Conservation (phyloP, 2,888 invertebrate species). For the Macaria liturata region DNA sequence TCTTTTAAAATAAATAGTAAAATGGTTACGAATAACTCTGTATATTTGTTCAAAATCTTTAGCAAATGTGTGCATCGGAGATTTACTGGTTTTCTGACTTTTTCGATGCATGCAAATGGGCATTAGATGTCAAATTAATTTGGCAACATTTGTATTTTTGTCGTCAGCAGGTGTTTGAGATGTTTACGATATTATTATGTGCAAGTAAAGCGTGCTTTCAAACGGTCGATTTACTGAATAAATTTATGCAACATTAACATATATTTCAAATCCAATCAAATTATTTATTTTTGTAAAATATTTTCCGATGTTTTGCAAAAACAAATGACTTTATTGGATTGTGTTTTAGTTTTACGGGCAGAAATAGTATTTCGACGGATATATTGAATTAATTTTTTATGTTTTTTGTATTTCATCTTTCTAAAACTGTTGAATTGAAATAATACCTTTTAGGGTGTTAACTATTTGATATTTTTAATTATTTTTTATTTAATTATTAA, state of each 20-base stretch:
- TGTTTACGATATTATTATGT: constrained; percentile 29
- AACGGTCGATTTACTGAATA: constrained; percentile 1
- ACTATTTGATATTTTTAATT: too few species aligned
- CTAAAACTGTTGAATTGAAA: too few species aligned
- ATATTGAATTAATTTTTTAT: too few species aligned
- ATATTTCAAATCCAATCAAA: not conserved
- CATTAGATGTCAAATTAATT: constrained; percentile 26
- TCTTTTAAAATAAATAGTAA: constrained; percentile 2
- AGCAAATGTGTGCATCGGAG: constrained; percentile 13
- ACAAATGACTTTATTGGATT: too few species aligned
- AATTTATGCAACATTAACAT: constrained; percentile 1
- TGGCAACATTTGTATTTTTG: constrained; percentile 31
- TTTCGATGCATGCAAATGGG: constrained; percentile 26
- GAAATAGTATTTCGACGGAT: too few species aligned
- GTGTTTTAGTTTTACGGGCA: too few species aligned
- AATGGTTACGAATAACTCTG: not conserved
- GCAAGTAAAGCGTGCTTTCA: constrained; percentile 5
- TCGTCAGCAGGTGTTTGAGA: constrained; percentile 34
- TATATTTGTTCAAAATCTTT: constrained; percentile 11
- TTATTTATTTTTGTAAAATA: too few species aligned
- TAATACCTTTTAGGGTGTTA: too few species aligned
- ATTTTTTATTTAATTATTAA: too few species aligned
- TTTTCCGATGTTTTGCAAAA: too few species aligned
- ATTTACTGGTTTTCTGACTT: constrained; percentile 35
- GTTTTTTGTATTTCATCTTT: too few species aligned